A percentile compares a stretch with the other conserved stretches of the same genome.
These are phyloP conservation scores for Sylvicapra grimmia DNA, from an alignment of 2,113 vertebrate species.

Conservation along the genomic window DNA sequence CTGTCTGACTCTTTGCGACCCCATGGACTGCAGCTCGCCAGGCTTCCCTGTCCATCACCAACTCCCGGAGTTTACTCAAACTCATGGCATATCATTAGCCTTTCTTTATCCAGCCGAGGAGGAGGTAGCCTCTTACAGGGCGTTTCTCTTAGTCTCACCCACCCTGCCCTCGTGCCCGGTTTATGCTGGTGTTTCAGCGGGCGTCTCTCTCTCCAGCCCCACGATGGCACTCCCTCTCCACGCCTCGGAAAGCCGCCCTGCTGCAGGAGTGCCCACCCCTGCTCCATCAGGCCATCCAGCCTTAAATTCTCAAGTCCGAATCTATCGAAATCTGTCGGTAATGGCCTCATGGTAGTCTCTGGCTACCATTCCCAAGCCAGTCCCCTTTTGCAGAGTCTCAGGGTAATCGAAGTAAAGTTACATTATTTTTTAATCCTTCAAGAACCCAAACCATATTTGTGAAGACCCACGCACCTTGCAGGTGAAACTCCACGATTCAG, in stretches of 20 bases:
- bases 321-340: neutral
- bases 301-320: neutral
- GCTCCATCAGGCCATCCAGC: neutral
- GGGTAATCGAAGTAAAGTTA: neutral
- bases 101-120: neutral
- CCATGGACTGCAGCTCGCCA: neutral
- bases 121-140: neutral
- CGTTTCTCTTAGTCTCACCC: no score
- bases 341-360: neutral
- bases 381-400: neutral
- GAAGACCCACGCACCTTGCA: neutral
- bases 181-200: neutral
- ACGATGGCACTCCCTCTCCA: neutral
- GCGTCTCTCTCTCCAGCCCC: neutral
- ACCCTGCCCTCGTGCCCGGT: neutral
- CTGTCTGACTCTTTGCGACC: neutral
- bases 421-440: neutral
- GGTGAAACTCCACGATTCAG: neutral
- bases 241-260: neutral
- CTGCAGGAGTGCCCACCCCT: accelerated
- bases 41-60: neutral
- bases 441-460: neutral
- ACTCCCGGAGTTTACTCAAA: neutral
- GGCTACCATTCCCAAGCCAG: neutral
- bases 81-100: neutral